These are phyloP conservation scores for Luffia ferchaultella DNA, from an alignment of 2,888 invertebrate genomes.

Conservation along the genomic window DNA sequence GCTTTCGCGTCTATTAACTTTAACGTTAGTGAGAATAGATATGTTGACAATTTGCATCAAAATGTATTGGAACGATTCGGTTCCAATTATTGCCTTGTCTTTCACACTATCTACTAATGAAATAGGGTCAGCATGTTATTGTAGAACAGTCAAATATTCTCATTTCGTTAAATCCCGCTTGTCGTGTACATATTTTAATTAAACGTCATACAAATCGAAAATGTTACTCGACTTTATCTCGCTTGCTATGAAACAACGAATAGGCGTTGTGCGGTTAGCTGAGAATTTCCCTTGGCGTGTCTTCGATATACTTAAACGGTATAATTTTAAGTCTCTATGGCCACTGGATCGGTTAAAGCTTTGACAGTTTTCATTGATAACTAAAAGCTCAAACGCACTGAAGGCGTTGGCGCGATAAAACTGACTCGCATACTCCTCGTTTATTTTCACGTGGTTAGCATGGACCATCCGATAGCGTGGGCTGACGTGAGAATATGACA, in stretches of 20 bases:
- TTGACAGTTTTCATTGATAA: too few relatives aligned
- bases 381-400: not conserved
- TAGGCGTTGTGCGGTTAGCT: conserved; percentile 13
- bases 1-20: not conserved
- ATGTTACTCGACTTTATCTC: conserved; percentile 2
- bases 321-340: conserved; percentile 7
- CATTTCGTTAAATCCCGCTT: too few relatives aligned
- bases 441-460: too few relatives aligned
- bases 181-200: conserved; percentile 22
- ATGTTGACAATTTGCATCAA: not conserved
- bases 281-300: conserved; percentile 35
- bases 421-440: not conserved
- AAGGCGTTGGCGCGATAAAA: not conserved
- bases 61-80: too few relatives aligned
- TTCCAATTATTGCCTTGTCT: too few relatives aligned
- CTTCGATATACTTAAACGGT: conserved; percentile 38
- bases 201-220: conserved; percentile 13
- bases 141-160: too few relatives aligned
- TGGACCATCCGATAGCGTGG: too few relatives aligned
- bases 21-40: not conserved
- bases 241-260: conserved; percentile 4
- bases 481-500: too few relatives aligned
- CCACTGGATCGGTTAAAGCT: conserved; percentile 56
- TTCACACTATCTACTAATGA: too few relatives aligned
- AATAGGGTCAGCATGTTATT: too few relatives aligned